Evolutionary conservation across 2,113 vertebrate species (phyloP).

Genomic region (Mustelus asterias): DNA sequence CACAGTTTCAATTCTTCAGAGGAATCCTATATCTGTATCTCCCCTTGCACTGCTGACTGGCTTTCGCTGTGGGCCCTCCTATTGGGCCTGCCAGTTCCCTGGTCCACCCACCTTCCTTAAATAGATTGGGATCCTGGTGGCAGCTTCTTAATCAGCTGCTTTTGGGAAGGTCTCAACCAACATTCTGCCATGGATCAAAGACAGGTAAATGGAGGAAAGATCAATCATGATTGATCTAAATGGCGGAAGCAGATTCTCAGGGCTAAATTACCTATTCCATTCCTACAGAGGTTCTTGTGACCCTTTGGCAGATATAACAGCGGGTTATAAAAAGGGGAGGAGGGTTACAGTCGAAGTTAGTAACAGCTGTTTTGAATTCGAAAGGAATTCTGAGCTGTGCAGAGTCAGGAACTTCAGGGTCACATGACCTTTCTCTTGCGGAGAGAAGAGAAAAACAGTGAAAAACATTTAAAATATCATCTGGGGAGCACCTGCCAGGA

Average conservation of each 20-base stretch:
- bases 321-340: neutral
- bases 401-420: neutral
- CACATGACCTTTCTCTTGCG: neutral
- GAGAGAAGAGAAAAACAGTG: constrained; percentile 21
- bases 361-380: constrained; percentile 19
- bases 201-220: neutral
- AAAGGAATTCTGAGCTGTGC: neutral
- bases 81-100: neutral
- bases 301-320: neutral
- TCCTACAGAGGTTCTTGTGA: neutral
- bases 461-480: neutral
- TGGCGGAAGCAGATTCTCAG: neutral
- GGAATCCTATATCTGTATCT: neutral
- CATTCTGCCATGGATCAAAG: neutral
- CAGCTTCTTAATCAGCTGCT: neutral
- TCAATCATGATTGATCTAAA: neutral
- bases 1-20: neutral
- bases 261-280: neutral
- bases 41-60: neutral
- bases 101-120: neutral
- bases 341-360: neutral
- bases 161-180: neutral
- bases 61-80: neutral
- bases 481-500: neutral
- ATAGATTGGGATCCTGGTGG: neutral